These are phyloP conservation scores for Meloe dianella DNA, from an alignment of 2,888 invertebrate genomes.

Conservation along the genomic window DNA sequence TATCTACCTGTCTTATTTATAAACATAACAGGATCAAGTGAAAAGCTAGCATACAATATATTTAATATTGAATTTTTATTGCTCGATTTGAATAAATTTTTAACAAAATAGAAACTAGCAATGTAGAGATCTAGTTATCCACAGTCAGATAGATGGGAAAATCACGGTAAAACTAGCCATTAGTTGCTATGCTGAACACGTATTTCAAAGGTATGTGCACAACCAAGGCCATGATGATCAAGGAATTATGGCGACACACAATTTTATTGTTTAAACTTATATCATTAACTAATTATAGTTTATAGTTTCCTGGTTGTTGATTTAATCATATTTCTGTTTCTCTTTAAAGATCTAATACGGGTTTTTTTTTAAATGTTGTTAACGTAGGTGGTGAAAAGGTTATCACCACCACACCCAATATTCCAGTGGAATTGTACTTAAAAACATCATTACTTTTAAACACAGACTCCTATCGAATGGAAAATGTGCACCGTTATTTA, in stretches of 20 bases:
- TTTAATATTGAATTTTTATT: conserved; percentile 30
- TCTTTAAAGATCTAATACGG: not conserved
- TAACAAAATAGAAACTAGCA: not conserved
- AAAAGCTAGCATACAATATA: conserved; percentile 22
- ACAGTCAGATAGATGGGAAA: conserved; percentile 1
- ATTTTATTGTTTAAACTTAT: not conserved
- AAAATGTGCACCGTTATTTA: conserved; percentile 5
- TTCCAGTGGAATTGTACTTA: not conserved
- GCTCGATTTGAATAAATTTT: conserved; percentile 30
- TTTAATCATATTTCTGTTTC: not conserved
- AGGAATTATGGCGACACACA: conserved; percentile 24
- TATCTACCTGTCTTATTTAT: conserved; percentile 28
- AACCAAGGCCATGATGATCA: conserved; percentile 32
- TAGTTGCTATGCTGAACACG: conserved; percentile 33
- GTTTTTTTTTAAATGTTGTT: not conserved
- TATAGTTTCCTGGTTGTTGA: not conserved
- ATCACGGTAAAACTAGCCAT: conserved; percentile 15
- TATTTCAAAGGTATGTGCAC: conserved; percentile 30
- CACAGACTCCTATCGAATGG: not conserved
- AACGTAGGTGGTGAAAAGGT: conserved; percentile 1
- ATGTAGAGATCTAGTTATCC: not conserved
- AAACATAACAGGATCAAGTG: conserved; percentile 22
- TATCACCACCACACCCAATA: not conserved
- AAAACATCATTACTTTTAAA: not conserved
- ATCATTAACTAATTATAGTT: not conserved